These are phyloP conservation scores for Eretmochelys imbricata DNA, from an alignment of 2,113 vertebrate species.

Conservation along the genomic window DNA sequence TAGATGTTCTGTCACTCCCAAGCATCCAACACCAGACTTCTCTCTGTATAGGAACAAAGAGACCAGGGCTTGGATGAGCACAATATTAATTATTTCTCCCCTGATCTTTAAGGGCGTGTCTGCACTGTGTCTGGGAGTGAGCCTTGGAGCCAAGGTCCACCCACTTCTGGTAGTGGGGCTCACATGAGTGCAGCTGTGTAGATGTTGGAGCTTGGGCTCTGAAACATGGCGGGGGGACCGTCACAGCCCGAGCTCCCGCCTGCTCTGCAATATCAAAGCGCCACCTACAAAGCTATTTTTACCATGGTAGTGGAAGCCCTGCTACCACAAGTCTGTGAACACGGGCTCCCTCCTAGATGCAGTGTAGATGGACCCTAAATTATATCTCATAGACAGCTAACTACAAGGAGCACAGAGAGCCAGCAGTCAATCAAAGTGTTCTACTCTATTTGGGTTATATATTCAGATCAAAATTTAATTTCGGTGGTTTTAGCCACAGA, in stretches of 20 bases:
- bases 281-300: neutral
- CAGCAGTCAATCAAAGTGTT: neutral
- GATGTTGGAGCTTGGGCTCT: no score
- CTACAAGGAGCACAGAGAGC: neutral
- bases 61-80: neutral
- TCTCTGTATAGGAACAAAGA: neutral
- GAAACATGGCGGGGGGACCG: no score
- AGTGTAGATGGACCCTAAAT: neutral
- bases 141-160: neutral
- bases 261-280: neutral
- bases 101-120: neutral
- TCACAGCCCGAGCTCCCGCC: neutral
- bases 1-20: neutral
- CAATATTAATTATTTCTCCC: slow-evolving; percentile 23
- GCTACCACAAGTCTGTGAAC: neutral
- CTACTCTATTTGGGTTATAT: rapidly evolving
- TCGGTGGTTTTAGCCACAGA: neutral
- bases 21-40: neutral
- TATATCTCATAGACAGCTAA: neutral
- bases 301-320: no score
- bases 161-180: neutral
- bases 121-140: neutral
- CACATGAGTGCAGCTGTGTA: neutral
- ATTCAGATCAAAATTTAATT: neutral
- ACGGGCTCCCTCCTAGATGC: neutral